Evolutionary conservation across 2,888 invertebrate genomes (phyloP).

Genomic region (Eugnorisma glareosa): DNA sequence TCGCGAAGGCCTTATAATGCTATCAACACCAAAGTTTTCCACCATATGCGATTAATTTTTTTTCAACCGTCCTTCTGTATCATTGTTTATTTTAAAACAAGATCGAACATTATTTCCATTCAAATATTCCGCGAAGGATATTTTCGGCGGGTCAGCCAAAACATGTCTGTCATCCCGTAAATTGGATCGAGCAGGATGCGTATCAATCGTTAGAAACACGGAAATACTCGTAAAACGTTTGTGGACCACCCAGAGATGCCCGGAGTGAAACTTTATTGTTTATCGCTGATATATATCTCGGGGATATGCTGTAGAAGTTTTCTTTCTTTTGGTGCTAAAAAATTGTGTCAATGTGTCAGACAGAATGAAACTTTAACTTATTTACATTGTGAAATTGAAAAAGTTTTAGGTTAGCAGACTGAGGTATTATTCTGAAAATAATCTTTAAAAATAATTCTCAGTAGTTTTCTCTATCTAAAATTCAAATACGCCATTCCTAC

Average conservation of each 20-base stretch:
- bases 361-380: background rate
- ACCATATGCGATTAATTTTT: background rate
- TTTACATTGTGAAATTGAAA: background rate
- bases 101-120: background rate
- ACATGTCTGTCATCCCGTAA: slow-evolving; percentile 44
- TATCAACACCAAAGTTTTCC: background rate
- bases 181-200: slow-evolving; percentile 47
- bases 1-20: background rate
- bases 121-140: slow-evolving; percentile 9
- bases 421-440: background rate
- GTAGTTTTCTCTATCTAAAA: background rate
- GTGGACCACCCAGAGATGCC: slow-evolving; percentile 46
- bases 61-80: too few species aligned
- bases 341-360: slow-evolving; percentile 7
- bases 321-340: slow-evolving; percentile 1
- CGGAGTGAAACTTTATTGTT: slow-evolving; percentile 34
- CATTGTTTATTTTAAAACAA: background rate
- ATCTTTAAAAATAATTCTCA: background rate
- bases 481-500: background rate
- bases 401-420: background rate
- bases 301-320: background rate
- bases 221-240: slow-evolving; percentile 51
- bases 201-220: slow-evolving; percentile 41
- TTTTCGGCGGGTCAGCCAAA: slow-evolving; percentile 33
- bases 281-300: slow-evolving; percentile 26